Base-by-base conservation (phyloP, 1,140 invertebrate species). In the Brachionus angularis region DNA sequence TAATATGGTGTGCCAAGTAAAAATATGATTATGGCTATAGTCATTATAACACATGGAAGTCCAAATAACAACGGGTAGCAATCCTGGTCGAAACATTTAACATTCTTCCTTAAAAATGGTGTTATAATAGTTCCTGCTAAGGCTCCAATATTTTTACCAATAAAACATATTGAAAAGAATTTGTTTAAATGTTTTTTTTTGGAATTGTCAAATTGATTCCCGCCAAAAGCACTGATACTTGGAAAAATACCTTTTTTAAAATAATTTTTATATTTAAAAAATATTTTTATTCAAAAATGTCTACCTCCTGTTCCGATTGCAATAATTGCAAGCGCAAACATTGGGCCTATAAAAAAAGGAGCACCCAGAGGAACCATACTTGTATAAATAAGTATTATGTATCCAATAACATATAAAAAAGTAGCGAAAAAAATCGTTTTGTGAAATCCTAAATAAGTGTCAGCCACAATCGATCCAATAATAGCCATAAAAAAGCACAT, bases 141-240 rank as follows among this genome's bases (percentile, higher is more conserved):
- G 73, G 90, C 91, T 3, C 93, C 94, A 1, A 89, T 86, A 77
- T 96, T 96, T 75, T 97, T 95, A 29, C 91, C 85, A 75, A 95
- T 91, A 82, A 96, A 96, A 79, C 95, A 96, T 0, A 94, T 80
- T 0, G 91, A 94, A 80, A 96, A 96, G 82, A 92, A 96, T 67
- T 16, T 61, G 18, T 67, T 29, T 8, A 52, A 42, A 27, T 58
- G 39, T 21, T 27, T 21, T 3, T 23, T 50, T 31, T 62, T 39
- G 3, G 23, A 21, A 7, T 67, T 34, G 12, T 67, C 36, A 18
- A 62, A 82, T 82, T 98, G 96, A 81, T 98, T 95, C 0, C 93
- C 96, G 18, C 96, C 96, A 80, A 98, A 98, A 0, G 95, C 90
- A 0, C 91, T 87, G 0, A 98, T 94, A 78, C 93, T 97, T 0